Conservation (phyloP, 2,888 invertebrate species). For the Cremastinae sp. region DNA sequence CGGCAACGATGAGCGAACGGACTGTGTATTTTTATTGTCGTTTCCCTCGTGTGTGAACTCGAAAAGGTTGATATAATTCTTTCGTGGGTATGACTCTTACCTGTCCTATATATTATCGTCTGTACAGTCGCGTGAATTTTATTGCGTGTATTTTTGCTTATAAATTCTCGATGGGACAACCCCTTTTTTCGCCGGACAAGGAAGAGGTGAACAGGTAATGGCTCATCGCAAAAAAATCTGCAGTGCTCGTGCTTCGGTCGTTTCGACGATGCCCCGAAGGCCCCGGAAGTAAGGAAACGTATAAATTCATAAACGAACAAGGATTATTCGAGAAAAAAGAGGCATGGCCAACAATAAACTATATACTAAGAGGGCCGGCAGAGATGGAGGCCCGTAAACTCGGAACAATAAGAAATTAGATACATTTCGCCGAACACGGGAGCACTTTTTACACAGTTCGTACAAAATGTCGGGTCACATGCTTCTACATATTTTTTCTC, state of each 20-base stretch:
- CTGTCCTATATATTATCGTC: slow-evolving; percentile 34
- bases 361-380: slow-evolving; percentile 59
- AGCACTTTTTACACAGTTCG: slow-evolving; percentile 68
- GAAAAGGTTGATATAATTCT: slow-evolving; percentile 52
- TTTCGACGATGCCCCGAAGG: slow-evolving; percentile 42
- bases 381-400: slow-evolving; percentile 66
- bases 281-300: slow-evolving; percentile 30
- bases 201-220: slow-evolving; percentile 32
- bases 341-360: slow-evolving; percentile 48
- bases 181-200: slow-evolving; percentile 59
- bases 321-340: slow-evolving; percentile 13
- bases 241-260: slow-evolving; percentile 46
- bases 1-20: background rate
- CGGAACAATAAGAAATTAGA: slow-evolving; percentile 75
- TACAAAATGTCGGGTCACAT: slow-evolving; percentile 63
- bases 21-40: slow-evolving; percentile 25
- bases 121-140: slow-evolving; percentile 67
- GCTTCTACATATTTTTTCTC: slow-evolving; percentile 45
- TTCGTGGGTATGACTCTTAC: slow-evolving; percentile 42
- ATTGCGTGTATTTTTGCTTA: slow-evolving; percentile 79
- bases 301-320: slow-evolving; percentile 5
- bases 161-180: slow-evolving; percentile 72
- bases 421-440: slow-evolving; percentile 67
- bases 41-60: slow-evolving; percentile 41
- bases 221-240: slow-evolving; percentile 31